Evolutionary conservation across 2,113 vertebrate genomes (phyloP), one percentile per base, ranked within the genome.

Genomic region (Ptyas mucosa): DNA sequence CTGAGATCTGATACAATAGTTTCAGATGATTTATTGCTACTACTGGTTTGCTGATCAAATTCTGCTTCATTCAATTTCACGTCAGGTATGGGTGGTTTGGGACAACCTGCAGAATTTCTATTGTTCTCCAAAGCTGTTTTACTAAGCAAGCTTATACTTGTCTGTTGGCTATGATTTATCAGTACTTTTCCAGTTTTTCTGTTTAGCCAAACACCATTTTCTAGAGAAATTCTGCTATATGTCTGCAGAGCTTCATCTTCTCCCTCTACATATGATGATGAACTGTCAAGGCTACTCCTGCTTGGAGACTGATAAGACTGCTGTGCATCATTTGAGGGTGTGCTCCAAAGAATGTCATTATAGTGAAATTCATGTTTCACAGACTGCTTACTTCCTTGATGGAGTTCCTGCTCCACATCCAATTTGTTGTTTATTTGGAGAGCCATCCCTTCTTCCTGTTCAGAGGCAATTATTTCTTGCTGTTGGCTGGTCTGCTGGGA

Each of bases 121-220:
- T 21, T 11, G 23, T 21, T 49, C 43, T 87, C 92, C 14, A 8
- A 46, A 46, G 53, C 51, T 89, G 39, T 15, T 34, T 21, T 20
- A 49, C 1, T 18, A 43, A 90, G 2, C 11, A n/a, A 12, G 9
- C 11, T 93, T 1, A 23, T 1, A 61, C 14, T 64, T 18, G 92
- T 93, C 49, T 93, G 92, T 46, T 93, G 92, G 23, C 75, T 53
- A 43, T 87, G 89, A 49, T 57, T 90, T 18, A 52, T 43, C 55
- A 93, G 24, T 23, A 93, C 26, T 64, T 87, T 93, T 12, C 92
- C 92, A 8, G 92, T 93, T 87, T 87, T 93, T 64, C 92, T 93
- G 24, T 93, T 93, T 43, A 93, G 8, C 92, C 89, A 93, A 55
- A 93, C 23, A 23, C 89, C 89, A 87, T 90, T 58, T 93, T 90